Evolutionary conservation across 2,797 vertebrate species (phyloP), one percentile per base, ranked within the genome.

Genomic region (Discoglossus pictus): DNA sequence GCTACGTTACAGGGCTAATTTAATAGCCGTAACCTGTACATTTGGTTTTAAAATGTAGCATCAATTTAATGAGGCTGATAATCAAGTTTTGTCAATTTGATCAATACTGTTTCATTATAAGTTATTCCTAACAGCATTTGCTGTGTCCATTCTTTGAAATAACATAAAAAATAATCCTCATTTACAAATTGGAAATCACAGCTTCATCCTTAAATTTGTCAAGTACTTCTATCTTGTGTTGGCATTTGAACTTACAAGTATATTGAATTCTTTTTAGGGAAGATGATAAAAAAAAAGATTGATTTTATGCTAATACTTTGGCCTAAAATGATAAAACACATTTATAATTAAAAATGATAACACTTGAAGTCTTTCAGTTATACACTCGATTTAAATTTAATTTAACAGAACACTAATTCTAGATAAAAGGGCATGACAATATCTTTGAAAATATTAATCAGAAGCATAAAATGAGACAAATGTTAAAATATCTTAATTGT

Each of bases 261-360:
- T 31, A 24, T 20, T 43, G 12, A 52, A 25, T 35, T 68, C 42
- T 50, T 60, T 34, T 15, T 23, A 35, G 17, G 17, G 20, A 61
- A 69, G 17, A 62, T 58, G 44, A 16, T 13, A 16, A 12, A 68
- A 47, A n/a, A 48, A 54, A 42, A 52, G 21, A 44, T 68, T 68
- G 10, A 53, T 69, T 54, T 36, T 61, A 42, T 52, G 66, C 55
- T 69, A 61, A 61, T 46, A 61, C 58, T 68, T 44, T 60, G 64
- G 34, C 42, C 56, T 38, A 17, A 69, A 61, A 52, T 61, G 48
- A 69, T 61, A 27, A 55, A 69, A 60, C 51, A 69, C 48, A 61
- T 68, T 69, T 69, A 62, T 69, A 62, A 68, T 68, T 68, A 61
- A 54, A 52, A 68, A 68, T 61, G 48, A 68, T 68, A 61, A 68